A percentile compares a stretch with the other conserved stretches of the same genome.
These are phyloP conservation scores for Brenthis daphne DNA, from an alignment of 2,888 invertebrate species.

Conservation along the genomic window DNA sequence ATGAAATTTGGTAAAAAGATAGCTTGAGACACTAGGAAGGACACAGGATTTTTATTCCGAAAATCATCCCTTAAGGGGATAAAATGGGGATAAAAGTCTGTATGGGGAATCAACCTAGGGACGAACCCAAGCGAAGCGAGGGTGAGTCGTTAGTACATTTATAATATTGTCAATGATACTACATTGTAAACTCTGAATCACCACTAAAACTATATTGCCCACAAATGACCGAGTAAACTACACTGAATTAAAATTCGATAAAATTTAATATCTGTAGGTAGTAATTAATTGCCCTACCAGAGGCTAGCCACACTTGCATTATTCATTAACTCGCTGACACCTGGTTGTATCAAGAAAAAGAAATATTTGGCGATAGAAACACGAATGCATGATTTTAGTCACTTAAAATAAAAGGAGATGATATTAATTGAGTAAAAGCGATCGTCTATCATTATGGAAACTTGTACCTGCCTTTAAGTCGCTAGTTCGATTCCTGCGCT, in stretches of 20 bases:
- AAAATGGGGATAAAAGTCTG: no score
- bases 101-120: no score
- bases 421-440: neutral
- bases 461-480: no score
- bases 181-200: neutral
- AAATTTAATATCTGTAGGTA: slow-evolving; percentile 12
- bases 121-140: no score
- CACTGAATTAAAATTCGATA: slow-evolving; percentile 10
- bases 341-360: slow-evolving; percentile 18
- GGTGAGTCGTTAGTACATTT: no score
- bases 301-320: slow-evolving; percentile 14
- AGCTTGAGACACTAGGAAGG: no score
- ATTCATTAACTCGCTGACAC: slow-evolving; percentile 24
- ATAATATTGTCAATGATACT: no score
- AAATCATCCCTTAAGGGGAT: no score
- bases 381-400: slow-evolving; percentile 15
- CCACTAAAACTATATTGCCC: neutral
- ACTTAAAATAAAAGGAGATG: slow-evolving; percentile 7
- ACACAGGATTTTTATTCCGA: no score
- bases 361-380: slow-evolving; percentile 15
- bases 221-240: slow-evolving; percentile 5
- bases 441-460: neutral
- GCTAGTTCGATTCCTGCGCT: no score
- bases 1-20: no score
- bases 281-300: slow-evolving; percentile 19